Evolutionary conservation across 2,888 invertebrate genomes (phyloP).

Genomic region (Pseudeuparius sepicola): DNA sequence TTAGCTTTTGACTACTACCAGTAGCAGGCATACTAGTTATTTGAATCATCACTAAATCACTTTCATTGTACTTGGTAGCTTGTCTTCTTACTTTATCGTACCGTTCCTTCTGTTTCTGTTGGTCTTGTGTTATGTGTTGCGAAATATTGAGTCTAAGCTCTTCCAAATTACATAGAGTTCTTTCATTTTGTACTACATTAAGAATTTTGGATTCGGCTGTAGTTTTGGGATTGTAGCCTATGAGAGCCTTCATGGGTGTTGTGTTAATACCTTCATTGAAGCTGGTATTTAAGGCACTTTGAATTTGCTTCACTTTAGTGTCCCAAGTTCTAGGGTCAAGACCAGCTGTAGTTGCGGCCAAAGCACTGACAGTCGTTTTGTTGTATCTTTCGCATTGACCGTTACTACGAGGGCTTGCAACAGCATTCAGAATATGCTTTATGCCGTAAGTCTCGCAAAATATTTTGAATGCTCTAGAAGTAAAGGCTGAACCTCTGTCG

Average conservation of each 20-base stretch:
- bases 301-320: conserved; percentile 20
- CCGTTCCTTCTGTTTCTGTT: conserved; percentile 17
- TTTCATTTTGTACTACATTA: too few species aligned
- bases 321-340: conserved; percentile 23
- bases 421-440: conserved; percentile 20
- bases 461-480: conserved; percentile 12
- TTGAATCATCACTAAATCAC: conserved; percentile 19
- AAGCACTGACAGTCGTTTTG: too few species aligned
- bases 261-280: conserved; percentile 19
- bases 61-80: conserved; percentile 8
- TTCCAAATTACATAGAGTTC: too few species aligned
- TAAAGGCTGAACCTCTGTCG: conserved; percentile 21
- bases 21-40: conserved; percentile 17
- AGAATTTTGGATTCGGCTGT: too few species aligned
- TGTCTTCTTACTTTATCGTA: conserved; percentile 13
- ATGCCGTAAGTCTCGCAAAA: conserved; percentile 13
- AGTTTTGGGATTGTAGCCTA: conserved; percentile 14
- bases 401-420: conserved; percentile 13
- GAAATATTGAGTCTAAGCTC: too few species aligned
- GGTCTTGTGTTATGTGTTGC: conserved; percentile 13
- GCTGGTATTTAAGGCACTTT: conserved; percentile 25
- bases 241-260: conserved; percentile 19
- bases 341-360: conserved; percentile 17
- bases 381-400: conserved; percentile 19
- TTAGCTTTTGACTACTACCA: conserved; percentile 17